phyloP scores from a whole-genome alignment of 2,888 invertebrate species.

The Pinctada fucata region DNA sequence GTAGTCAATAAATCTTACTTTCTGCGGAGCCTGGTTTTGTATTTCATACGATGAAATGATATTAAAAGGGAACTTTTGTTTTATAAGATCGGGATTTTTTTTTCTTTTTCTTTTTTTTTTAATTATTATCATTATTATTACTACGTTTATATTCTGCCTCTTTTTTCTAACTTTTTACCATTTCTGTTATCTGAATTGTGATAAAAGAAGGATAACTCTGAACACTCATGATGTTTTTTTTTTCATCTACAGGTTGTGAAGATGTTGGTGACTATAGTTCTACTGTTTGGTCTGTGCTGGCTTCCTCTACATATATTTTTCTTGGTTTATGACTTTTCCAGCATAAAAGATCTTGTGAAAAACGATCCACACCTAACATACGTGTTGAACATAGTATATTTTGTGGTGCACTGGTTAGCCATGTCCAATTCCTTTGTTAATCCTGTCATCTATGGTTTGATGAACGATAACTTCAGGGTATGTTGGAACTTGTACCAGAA shows the following conservation, averaged over 20 bases:
- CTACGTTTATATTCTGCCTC: no score
- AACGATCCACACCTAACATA: slow-evolving; percentile 18
- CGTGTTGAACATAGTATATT: slow-evolving; percentile 46
- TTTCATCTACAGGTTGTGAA: slow-evolving; percentile 55
- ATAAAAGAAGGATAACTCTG: no score
- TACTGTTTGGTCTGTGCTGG: slow-evolving; percentile 69
- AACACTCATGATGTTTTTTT: neutral
- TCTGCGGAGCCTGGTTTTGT: no score
- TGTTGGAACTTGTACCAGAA: slow-evolving; percentile 28
- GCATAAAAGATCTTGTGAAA: slow-evolving; percentile 23
- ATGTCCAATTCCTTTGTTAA: slow-evolving; percentile 74
- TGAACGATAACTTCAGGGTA: slow-evolving; percentile 72
- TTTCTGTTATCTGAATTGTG: no score
- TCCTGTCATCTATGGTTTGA: slow-evolving; percentile 70
- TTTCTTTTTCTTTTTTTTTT: no score
- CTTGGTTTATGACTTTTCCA: slow-evolving; percentile 60
- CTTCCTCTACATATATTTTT: slow-evolving; percentile 65
- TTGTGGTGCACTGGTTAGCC: slow-evolving; percentile 68
- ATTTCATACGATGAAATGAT: no score
- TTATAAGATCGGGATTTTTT: no score
- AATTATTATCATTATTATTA: no score
- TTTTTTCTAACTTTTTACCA: no score
- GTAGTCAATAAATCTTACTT: no score
- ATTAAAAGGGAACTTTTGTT: no score
- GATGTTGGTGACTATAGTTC: slow-evolving; percentile 72